Percentiles rank a stretch among this genome's conserved stretches.
These are phyloP conservation scores for Meteorus cinctellus DNA, from an alignment of 2,888 invertebrate species.

Conservation along the genomic window DNA sequence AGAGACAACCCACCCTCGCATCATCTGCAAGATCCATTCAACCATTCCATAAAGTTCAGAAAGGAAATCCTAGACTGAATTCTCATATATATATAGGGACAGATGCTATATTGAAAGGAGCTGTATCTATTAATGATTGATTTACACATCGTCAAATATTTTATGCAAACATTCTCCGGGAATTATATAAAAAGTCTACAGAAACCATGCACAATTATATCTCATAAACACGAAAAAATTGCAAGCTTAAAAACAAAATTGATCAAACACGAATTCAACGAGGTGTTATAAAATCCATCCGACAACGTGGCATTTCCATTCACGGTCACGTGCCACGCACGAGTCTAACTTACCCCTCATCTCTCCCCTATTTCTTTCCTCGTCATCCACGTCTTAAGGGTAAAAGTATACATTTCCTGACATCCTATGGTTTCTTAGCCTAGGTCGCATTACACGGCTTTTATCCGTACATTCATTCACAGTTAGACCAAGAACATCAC, in stretches of 20 bases:
- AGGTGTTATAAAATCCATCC: conserved; percentile 19
- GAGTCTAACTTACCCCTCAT: conserved; percentile 19
- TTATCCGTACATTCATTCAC: conserved; percentile 60
- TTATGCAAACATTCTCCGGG: neutral
- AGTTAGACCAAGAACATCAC: conserved; percentile 18
- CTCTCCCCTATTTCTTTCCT: neutral
- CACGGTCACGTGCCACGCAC: conserved; percentile 55
- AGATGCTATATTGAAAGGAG: conserved; percentile 23
- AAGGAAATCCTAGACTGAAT: conserved; percentile 29
- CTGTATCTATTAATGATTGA: neutral
- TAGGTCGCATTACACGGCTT: conserved; percentile 65
- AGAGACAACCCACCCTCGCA: conserved; percentile 28
- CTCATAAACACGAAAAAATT: neutral
- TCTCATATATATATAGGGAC: neutral
- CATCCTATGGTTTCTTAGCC: conserved; percentile 67
- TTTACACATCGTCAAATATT: neutral
- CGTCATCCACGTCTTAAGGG: neutral
- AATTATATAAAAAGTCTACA: neutral
- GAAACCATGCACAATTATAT: neutral
- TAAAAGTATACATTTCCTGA: conserved; percentile 40
- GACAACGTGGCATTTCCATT: conserved; percentile 56
- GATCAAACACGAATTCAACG: neutral
- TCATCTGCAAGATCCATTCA: conserved; percentile 33
- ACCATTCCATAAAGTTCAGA: neutral
- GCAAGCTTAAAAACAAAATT: neutral